phyloP scores from a whole-genome alignment of 2,113 vertebrate species.

The Micronisus gabar region DNA sequence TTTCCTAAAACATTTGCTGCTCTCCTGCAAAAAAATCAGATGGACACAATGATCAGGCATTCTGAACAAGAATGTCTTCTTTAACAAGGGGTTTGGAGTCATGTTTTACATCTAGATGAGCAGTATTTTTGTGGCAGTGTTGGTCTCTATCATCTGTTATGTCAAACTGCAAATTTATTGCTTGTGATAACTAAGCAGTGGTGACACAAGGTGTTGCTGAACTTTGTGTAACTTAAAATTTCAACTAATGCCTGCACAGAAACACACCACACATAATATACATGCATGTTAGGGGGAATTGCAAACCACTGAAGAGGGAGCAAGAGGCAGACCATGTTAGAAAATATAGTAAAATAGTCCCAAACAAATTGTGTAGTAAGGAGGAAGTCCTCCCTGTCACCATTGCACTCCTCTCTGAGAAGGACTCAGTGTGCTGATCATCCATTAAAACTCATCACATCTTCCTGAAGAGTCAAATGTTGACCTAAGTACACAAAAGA shows the following conservation, averaged over 20 bases:
- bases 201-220: neutral
- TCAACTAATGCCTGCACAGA: neutral
- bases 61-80: neutral
- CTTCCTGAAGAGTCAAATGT: neutral
- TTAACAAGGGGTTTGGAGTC: neutral
- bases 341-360: neutral
- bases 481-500: neutral
- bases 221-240: neutral
- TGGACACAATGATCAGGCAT: too few relatives aligned
- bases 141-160: neutral
- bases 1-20: neutral
- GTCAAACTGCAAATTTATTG: neutral
- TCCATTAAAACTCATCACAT: neutral
- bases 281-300: neutral
- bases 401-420: neutral
- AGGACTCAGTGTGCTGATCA: neutral
- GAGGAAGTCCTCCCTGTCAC: neutral
- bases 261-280: neutral
- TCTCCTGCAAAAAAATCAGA: neutral
- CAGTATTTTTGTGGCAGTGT: neutral
- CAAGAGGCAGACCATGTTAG: neutral
- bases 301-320: neutral
- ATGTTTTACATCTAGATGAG: neutral
- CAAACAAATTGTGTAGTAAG: neutral
- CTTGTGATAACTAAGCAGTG: neutral